A percentile compares a stretch with the other conserved stretches of the same genome.
These are phyloP conservation scores for Heteromurus nitidus DNA, from an alignment of 2,888 invertebrate genomes.

Conservation along the genomic window DNA sequence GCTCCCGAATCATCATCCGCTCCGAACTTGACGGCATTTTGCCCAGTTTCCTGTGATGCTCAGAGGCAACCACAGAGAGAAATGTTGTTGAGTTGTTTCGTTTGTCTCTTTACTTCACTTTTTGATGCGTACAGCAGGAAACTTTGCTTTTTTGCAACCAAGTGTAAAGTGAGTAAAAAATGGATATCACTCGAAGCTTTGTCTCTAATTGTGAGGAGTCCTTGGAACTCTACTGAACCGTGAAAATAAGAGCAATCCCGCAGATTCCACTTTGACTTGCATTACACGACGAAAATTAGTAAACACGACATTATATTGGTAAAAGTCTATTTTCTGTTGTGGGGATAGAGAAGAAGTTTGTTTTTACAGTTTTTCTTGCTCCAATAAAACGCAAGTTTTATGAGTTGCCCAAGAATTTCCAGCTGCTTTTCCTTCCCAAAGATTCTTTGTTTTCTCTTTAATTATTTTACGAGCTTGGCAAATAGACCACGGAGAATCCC, in stretches of 20 bases:
- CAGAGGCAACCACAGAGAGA: slow-evolving; percentile 24
- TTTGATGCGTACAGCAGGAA: no score
- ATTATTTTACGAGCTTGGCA: slow-evolving; percentile 9
- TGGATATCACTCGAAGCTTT: no score
- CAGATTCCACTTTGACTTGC: slow-evolving; percentile 40
- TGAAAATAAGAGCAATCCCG: slow-evolving; percentile 35
- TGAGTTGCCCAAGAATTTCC: slow-evolving; percentile 43
- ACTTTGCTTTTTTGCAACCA: no score
- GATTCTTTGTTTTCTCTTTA: neutral
- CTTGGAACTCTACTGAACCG: neutral
- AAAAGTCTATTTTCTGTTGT: slow-evolving; percentile 16
- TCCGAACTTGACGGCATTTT: slow-evolving; percentile 64
- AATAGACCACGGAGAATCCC: neutral
- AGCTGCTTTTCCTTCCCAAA: no score
- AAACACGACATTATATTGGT: slow-evolving; percentile 6
- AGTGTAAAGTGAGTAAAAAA: no score
- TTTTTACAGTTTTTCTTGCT: slow-evolving; percentile 17
- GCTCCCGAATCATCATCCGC: slow-evolving; percentile 68
- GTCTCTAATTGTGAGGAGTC: no score
- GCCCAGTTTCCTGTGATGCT: slow-evolving; percentile 54
- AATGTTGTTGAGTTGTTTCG: no score
- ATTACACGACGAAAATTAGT: slow-evolving; percentile 36
- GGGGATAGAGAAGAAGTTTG: slow-evolving; percentile 21
- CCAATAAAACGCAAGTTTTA: slow-evolving; percentile 52
- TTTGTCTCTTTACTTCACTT: no score